Percentiles rank a stretch among this genome's conserved stretches.
phyloP scores from a whole-genome alignment of 1,140 invertebrate genomes.

The Rhysida immarginata region DNA sequence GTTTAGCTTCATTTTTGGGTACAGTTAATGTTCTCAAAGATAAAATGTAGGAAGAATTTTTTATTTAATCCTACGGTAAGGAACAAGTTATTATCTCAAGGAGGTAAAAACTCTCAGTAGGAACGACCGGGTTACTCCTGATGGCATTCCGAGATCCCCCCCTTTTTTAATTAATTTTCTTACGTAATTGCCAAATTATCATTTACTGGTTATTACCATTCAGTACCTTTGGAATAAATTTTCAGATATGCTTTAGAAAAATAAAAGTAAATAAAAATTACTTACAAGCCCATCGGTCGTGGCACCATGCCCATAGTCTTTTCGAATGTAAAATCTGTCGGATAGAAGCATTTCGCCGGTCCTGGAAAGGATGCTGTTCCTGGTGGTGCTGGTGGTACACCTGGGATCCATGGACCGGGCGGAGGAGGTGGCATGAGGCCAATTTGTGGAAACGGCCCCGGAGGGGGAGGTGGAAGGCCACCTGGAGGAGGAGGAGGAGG shows the following conservation, averaged over 20 bases:
- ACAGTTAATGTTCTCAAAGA: no score
- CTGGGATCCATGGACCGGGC: background rate
- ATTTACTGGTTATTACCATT: no score
- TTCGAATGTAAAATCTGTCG: conserved; percentile 3
- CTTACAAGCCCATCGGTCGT: background rate
- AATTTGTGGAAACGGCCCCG: background rate
- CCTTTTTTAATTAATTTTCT: background rate
- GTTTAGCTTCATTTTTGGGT: no score
- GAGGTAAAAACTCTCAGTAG: no score
- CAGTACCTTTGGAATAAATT: no score
- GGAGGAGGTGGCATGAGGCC: background rate
- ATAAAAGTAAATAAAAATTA: background rate
- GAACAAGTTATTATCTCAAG: no score
- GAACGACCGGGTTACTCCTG: no score
- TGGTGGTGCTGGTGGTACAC: background rate
- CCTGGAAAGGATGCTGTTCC: background rate
- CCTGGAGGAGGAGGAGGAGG: background rate
- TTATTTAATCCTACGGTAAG: no score
- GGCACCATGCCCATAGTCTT: conserved; percentile 6
- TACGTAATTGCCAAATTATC: no score
- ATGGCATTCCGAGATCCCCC: no score
- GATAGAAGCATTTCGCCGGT: background rate
- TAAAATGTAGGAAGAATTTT: no score
- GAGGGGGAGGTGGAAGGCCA: background rate
- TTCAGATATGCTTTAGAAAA: no score